Percentiles rank a stretch among this genome's conserved stretches.
Evolutionary conservation across 2,797 vertebrate species (phyloP).

Genomic region (Periophthalmus magnuspinnatus): DNA sequence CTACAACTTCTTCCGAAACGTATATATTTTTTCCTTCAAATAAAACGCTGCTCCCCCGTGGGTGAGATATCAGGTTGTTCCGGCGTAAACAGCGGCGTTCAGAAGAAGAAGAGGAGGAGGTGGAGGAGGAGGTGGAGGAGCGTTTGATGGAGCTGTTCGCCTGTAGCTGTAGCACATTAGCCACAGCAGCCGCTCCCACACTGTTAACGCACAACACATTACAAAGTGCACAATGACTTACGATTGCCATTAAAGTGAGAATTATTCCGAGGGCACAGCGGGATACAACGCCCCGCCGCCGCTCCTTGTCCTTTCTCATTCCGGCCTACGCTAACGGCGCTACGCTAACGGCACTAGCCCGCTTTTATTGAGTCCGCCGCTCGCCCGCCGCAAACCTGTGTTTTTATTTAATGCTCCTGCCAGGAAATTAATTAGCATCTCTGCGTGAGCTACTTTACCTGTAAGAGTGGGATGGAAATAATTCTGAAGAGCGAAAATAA

Average conservation of each 20-base stretch:
- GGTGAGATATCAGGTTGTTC: conserved; percentile 16
- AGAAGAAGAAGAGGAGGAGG: conserved; percentile 43
- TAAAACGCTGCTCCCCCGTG: not conserved
- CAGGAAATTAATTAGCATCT: conserved; percentile 10
- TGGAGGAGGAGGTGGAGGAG: too few relatives aligned
- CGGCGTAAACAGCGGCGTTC: conserved; percentile 69
- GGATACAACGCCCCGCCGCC: conserved; percentile 64
- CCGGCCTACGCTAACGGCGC: conserved; percentile 45
- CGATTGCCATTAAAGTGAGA: conserved; percentile 78
- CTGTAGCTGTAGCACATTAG: conserved; percentile 73
- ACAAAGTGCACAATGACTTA: conserved; percentile 71
- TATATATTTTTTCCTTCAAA: not conserved
- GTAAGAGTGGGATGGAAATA: conserved; percentile 15
- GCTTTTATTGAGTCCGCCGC: conserved; percentile 19
- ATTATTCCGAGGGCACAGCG: conserved; percentile 76
- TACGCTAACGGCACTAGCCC: conserved; percentile 37
- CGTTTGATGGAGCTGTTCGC: conserved; percentile 72
- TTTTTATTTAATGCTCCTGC: conserved; percentile 18
- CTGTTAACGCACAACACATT: conserved; percentile 74
- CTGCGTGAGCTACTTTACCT: conserved; percentile 15
- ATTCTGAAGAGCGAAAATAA: not conserved
- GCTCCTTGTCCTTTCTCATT: conserved; percentile 54
- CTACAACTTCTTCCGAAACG: not conserved
- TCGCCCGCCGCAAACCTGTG: conserved; percentile 5
- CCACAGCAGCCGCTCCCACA: conserved; percentile 69